Base-by-base conservation (phyloP, 2,797 vertebrate species). In the Bradypodion ventrale region DNA sequence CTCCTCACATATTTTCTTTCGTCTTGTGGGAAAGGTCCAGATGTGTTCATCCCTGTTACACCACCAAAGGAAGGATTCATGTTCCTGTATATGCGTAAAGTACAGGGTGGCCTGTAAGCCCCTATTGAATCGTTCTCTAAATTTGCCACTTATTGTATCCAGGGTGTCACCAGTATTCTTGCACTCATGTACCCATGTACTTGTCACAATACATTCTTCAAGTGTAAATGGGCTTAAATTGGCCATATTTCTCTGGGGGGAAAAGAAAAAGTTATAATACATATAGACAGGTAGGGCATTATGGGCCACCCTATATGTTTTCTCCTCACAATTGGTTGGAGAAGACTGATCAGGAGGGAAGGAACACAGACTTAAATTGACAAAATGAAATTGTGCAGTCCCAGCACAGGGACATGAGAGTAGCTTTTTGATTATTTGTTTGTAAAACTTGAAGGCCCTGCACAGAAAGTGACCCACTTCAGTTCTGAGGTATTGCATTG, bases 1-100 rank as follows among this genome's bases (percentile, higher is more conserved):
- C 42, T 79, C 91, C 60, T 84, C 83, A 88, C 85, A n/a, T n/a
- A n/a, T 84, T 44, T 85, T 82, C 87, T 91, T 82, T 90, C 87
- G 90, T 81, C 87, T 90, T 90, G 88, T 35, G 80, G 90, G 79
- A 65, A n/a, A 82, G 25, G 37, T 63, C 80, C 27, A 75, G n/a
- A 7, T 25, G n/a, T 42, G 7, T 44, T 42, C 40, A 77, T 69
- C 46, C 29, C 0, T 52, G 16, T 56, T 68, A 44, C 19, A 12
- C 49, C 49, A 40, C 12, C 15, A 65, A 42, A 35, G 56, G 32
- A 68, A 40, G 2, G 72, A 19, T 2, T 59, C 23, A 32, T 5
- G 0, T 2, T 13, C 60, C 4, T 42, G n/a, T 42, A 42, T 69
- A 27, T 8, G n/a, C n/a, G n/a, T n/a, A n/a, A n/a, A n/a, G n/a